phyloP scores from a whole-genome alignment of 1,140 invertebrate genomes.

The Procambarus clarkii region DNA sequence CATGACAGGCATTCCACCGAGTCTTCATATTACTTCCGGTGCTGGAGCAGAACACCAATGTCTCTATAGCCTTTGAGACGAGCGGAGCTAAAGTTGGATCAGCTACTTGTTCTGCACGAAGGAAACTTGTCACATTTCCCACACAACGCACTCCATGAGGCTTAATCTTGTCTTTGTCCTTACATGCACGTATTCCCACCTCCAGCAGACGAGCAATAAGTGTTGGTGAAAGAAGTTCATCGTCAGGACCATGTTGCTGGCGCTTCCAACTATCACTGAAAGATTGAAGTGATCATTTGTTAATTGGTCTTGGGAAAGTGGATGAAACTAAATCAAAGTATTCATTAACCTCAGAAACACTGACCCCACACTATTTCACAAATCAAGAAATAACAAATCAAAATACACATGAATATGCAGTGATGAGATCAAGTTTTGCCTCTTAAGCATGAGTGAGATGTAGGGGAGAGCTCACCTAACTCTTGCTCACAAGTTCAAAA shows the following conservation, averaged over 20 bases:
- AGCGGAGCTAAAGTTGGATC: constrained; percentile 74
- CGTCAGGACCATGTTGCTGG: not conserved
- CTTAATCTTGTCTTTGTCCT: constrained; percentile 78
- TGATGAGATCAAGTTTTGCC: too few relatives aligned
- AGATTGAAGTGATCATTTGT: not conserved
- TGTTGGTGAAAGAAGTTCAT: constrained; percentile 14
- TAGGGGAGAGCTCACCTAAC: too few relatives aligned
- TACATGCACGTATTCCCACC: constrained; percentile 45
- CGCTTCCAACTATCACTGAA: constrained; percentile 42
- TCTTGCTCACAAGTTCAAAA: too few relatives aligned
- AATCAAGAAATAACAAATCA: too few relatives aligned
- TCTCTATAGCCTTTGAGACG: constrained; percentile 78
- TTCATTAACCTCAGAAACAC: too few relatives aligned
- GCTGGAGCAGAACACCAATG: constrained; percentile 82
- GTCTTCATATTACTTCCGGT: constrained; percentile 87
- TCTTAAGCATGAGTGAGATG: too few relatives aligned
- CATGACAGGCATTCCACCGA: constrained; percentile 93
- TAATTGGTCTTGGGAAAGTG: too few relatives aligned
- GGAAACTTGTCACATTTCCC: constrained; percentile 85
- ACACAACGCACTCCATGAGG: constrained; percentile 87
- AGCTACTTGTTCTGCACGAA: constrained; percentile 73
- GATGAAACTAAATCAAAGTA: too few relatives aligned
- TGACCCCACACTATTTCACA: too few relatives aligned
- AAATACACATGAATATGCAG: too few relatives aligned
- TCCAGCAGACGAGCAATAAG: constrained; percentile 30